Evolutionary conservation across 2,797 vertebrate genomes (phyloP).

Genomic region (Momotus momota): DNA sequence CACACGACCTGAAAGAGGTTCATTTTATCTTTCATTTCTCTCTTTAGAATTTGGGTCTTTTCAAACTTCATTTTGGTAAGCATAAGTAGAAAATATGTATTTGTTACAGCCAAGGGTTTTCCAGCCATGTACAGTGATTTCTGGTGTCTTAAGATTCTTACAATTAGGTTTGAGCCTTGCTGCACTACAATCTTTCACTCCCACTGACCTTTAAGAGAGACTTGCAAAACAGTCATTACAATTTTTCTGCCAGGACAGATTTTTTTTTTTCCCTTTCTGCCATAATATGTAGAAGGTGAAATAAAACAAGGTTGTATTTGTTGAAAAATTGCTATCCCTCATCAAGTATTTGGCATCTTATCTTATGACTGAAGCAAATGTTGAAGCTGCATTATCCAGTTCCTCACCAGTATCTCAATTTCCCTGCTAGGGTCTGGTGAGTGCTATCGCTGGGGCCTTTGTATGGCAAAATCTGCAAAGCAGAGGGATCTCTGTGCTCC

Average conservation of each 20-base stretch:
- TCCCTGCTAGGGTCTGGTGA: background rate
- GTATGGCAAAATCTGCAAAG: background rate
- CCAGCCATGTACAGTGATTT: background rate
- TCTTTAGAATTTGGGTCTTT: background rate
- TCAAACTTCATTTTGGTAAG: background rate
- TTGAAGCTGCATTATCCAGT: background rate
- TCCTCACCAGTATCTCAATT: background rate
- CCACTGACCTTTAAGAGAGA: constrained; percentile 16
- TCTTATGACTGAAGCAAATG: background rate
- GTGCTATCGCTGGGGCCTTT: background rate
- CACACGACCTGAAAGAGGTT: background rate
- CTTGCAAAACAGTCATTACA: background rate
- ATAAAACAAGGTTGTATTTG: background rate
- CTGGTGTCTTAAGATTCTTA: background rate
- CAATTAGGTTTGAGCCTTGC: background rate
- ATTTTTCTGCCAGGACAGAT: background rate
- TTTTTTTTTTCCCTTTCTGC: background rate
- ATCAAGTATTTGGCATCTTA: background rate
- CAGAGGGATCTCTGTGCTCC: background rate
- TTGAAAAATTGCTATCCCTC: background rate
- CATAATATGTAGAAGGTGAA: background rate
- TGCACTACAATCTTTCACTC: background rate
- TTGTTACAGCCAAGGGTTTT: background rate
- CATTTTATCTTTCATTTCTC: background rate
- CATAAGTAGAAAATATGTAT: background rate